phyloP scores from a whole-genome alignment of 2,113 vertebrate species.

The Synodontis membranacea region DNA sequence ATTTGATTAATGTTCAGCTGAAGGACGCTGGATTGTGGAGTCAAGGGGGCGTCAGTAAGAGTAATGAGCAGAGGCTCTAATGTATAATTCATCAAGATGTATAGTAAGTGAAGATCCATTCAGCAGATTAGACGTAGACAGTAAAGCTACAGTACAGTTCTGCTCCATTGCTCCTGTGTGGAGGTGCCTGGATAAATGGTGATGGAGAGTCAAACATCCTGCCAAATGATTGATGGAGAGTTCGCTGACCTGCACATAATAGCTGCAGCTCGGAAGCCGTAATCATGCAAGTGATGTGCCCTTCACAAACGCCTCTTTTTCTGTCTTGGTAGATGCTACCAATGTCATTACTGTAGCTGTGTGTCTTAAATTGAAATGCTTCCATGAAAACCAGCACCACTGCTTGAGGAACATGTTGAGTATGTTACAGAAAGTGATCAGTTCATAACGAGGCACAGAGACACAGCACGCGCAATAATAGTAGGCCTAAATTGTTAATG shows the following conservation, averaged over 20 bases:
- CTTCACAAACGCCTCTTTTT: background rate
- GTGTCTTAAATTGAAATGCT: background rate
- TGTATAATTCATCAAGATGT: conserved; percentile 1
- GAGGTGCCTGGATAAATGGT: background rate
- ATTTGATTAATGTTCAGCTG: conserved; percentile 18
- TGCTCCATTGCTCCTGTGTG: background rate
- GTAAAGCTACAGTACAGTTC: background rate
- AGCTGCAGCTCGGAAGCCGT: background rate
- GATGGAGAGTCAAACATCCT: background rate
- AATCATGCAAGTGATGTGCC: background rate
- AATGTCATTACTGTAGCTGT: background rate
- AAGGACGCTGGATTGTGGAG: background rate
- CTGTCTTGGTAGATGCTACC: background rate
- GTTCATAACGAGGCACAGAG: background rate
- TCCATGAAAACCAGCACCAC: background rate
- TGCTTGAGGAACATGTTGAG: background rate
- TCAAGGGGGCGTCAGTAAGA: background rate
- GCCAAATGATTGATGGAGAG: background rate
- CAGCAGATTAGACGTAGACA: conserved; percentile 1
- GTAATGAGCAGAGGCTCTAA: background rate
- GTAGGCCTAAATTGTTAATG: too few relatives aligned
- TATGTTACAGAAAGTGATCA: background rate
- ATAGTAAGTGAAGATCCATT: conserved; percentile 12
- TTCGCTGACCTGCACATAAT: background rate
- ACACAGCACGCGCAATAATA: background rate